Base-by-base conservation (phyloP, 2,888 invertebrate genomes). In the Sphaeridia pumilis region DNA sequence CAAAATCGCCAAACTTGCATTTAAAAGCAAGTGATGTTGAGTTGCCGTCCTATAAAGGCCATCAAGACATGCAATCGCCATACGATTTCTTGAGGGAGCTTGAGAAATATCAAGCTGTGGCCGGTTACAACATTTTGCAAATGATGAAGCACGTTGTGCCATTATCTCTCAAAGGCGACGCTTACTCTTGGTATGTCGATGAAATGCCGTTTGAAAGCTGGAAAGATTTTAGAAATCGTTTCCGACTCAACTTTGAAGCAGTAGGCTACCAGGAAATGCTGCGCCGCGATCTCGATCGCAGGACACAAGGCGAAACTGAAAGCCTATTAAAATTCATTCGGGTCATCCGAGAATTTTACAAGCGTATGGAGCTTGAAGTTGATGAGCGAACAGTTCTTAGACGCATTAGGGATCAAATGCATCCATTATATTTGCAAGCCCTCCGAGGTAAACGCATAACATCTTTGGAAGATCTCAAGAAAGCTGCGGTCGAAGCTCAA, bases 21-120 rank as follows among this genome's bases (percentile, higher is more conserved):
- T 31, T 31, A 31, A 31, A 31, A 14, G 7, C 31, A 7, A 31
- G 31, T 31, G 58, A 58, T 31, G 24, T 56, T 3, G 20, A 26
- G 20, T 56, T 58, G 2, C 58, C 58, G 1, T 48, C 38, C 4
- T 58, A 58, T 21, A 10, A 46, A 17, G 58, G 58, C 1, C 22
- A 52, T 1, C 27, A 36, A 21, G 58, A 58, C 17, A 2, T 14
- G 3, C 56, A 58, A 31, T 56, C 58, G 12, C 58, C 56, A 1
- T 58, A 54, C 34, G 58, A 58, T 24, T 58, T 46, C 38, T 17
- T 58, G 7, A 24, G 53, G 3, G 58, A 58, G 22, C 24, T 58
- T 1, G 50, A 54, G 24, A 52, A 52, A 34, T 58, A 58, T 27
- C 44, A 47, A 14, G 24, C 31, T 17, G 41, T 56, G 4, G 34